Percentiles rank a stretch among this genome's conserved stretches.
Conservation (phyloP, 2,113 vertebrate genomes). For the Osmerus mordax region DNA sequence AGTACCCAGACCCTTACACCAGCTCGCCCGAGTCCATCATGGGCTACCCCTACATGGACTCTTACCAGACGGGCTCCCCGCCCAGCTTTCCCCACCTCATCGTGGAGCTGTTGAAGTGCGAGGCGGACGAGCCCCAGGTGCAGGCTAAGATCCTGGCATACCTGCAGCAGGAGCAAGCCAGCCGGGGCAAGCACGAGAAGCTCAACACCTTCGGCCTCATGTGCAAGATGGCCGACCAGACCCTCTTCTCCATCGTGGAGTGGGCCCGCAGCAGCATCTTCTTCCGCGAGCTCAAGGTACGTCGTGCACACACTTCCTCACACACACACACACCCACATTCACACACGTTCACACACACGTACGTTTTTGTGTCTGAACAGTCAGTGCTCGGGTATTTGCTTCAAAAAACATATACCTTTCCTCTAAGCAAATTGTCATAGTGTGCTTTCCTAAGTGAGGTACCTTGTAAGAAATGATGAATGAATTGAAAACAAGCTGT, state of each 20-base stretch:
- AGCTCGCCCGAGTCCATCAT: constrained; percentile 96
- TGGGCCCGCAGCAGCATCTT: constrained; percentile 99
- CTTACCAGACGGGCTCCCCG: constrained; percentile 88
- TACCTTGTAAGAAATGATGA: too few species aligned
- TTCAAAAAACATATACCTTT: too few species aligned
- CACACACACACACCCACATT: not conserved
- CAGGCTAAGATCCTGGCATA: constrained; percentile 93
- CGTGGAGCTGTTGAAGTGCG: constrained; percentile 95
- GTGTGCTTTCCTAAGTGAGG: too few species aligned
- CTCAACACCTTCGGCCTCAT: constrained; percentile 97
- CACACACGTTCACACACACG: not conserved
- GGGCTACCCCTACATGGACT: constrained; percentile 91
- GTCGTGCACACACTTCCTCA: constrained; percentile 21
- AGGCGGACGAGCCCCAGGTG: constrained; percentile 93
- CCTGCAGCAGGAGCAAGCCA: constrained; percentile 94
- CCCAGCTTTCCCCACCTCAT: constrained; percentile 93
- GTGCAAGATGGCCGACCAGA: constrained; percentile 99
- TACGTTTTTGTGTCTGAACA: not conserved
- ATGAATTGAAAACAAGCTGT: too few species aligned
- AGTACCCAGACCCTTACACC: constrained; percentile 96
- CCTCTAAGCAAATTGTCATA: too few species aligned
- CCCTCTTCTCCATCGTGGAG: constrained; percentile 97
- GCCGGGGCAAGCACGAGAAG: constrained; percentile 90
- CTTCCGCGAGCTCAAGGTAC: constrained; percentile 98
- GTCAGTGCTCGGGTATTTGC: not conserved